These are phyloP conservation scores for Austrofundulus limnaeus DNA, from an alignment of 2,113 vertebrate species.

Conservation along the genomic window DNA sequence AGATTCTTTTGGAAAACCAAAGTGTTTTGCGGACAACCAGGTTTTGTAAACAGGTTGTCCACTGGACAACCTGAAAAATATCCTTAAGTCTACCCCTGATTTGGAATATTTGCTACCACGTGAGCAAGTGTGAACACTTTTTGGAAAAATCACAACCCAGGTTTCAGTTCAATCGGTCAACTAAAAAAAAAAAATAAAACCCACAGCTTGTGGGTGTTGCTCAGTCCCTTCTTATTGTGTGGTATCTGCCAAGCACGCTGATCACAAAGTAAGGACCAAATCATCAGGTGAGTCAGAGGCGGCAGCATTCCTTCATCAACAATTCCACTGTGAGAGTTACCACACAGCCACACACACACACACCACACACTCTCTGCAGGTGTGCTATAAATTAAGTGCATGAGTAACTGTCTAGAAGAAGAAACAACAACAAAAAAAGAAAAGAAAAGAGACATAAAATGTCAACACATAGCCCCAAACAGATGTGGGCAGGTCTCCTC, in stretches of 20 bases:
- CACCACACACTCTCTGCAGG: conserved; percentile 62
- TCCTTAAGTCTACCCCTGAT: no score
- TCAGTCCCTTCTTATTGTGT: conserved; percentile 46
- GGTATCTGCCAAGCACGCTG: conserved; percentile 51
- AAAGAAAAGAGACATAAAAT: conserved; percentile 45
- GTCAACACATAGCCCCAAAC: conserved; percentile 53
- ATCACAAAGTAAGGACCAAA: conserved; percentile 63
- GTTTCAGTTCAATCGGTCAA: conserved; percentile 3
- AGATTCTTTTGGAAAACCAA: no score
- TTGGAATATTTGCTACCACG: no score
- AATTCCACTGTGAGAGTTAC: conserved; percentile 54
- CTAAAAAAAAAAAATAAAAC: conserved; percentile 12
- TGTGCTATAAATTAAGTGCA: conserved; percentile 73
- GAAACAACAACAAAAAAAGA: conserved; percentile 20
- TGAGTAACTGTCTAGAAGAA: conserved; percentile 75
- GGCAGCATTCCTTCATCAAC: conserved; percentile 69
- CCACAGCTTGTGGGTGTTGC: conserved; percentile 26
- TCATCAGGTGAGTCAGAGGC: conserved; percentile 76
- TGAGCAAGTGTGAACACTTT: no score
- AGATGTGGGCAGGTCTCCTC: conserved; percentile 47
- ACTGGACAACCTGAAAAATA: no score
- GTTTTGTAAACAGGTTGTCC: no score
- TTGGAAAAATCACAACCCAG: no score
- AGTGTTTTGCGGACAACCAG: no score
- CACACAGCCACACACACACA: conserved; percentile 41